Evolutionary conservation across 2,888 invertebrate genomes (phyloP), one percentile per base, ranked within the genome.

Genomic region (Acleris laterana): DNA sequence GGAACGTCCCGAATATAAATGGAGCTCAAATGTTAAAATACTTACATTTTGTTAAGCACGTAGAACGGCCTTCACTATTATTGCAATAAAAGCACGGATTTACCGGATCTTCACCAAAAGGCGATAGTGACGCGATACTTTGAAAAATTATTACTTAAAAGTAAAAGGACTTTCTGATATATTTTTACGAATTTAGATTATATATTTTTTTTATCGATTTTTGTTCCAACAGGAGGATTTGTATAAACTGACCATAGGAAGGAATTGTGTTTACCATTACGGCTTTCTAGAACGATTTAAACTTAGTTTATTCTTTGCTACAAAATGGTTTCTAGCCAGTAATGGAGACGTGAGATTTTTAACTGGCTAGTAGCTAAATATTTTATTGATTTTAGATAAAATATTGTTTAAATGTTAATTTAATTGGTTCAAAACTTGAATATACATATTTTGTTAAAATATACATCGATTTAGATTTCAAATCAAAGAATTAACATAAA

Each of bases 251-350:
- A 48, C 16, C 13, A 13, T 11, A 38, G 38, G 3, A 38, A 38
- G 13, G 38, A 38, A 38, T 9, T 38, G 38, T 11, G 38, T 38
- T 38, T 2, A 38, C 38, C 38, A 38, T 38, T 38, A 19, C 19
- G 17, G 11, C 56, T 57, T 46, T 22, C 20, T 25, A 57, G 44
- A 57, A 57, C 46, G 44, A 46, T 46, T 57, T 25, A 9, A 46
- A 57, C 11, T 46, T 22, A 2, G 17, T 16, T 57, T 46, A 20
- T 57, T 46, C 46, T 16, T 57, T 46, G 11, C 46, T 46, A 22
- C 9, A 2, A n/a, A 7, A 11, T 57, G 28, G 46, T 11, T 11
- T 46, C 46, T 13, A 46, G 25, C 46, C 46, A 57, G 57, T 32
- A 32, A 32, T 32, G 32, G 9, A 32, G 9, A 32, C 32, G 9